Percentiles rank a stretch among this genome's conserved stretches.
phyloP scores from a whole-genome alignment of 64 coral and sea anemone genomes.

The Montipora efflorescens region DNA sequence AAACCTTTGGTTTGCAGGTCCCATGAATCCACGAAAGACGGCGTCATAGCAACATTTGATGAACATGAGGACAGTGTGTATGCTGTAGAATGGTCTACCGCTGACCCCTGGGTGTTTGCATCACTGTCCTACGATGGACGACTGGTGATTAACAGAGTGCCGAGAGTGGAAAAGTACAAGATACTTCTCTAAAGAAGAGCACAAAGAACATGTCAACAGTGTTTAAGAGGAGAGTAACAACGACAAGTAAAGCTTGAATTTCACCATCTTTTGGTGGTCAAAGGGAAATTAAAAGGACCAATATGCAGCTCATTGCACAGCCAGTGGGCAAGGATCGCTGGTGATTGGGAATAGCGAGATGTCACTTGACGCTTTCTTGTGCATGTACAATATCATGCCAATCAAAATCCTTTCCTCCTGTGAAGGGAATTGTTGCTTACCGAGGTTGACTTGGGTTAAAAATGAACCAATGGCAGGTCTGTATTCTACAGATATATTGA shows the following conservation, averaged over 20 bases:
- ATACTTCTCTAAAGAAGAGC: constrained; percentile 71
- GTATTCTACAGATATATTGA: no score
- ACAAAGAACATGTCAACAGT: neutral
- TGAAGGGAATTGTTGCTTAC: no score
- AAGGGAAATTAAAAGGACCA: no score
- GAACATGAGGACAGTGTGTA: constrained; percentile 99
- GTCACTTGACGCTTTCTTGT: no score
- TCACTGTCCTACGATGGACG: constrained; percentile 98
- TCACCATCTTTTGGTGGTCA: neutral
- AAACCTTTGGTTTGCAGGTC: constrained; percentile 51
- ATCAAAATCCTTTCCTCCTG: no score
- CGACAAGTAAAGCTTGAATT: neutral
- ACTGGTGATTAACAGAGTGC: constrained; percentile 97
- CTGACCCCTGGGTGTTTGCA: constrained; percentile 99
- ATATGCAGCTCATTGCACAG: no score
- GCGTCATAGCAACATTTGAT: constrained; percentile 97
- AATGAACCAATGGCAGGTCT: no score
- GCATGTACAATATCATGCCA: no score
- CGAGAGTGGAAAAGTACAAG: constrained; percentile 95
- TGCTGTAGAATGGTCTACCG: constrained; percentile 98
- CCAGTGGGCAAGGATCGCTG: no score
- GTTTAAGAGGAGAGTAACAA: neutral
- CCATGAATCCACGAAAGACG: constrained; percentile 81
- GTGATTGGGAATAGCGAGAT: no score
- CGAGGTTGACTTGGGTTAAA: no score